phyloP scores from a whole-genome alignment of 2,113 vertebrate species.

The Sturnus vulgaris region DNA sequence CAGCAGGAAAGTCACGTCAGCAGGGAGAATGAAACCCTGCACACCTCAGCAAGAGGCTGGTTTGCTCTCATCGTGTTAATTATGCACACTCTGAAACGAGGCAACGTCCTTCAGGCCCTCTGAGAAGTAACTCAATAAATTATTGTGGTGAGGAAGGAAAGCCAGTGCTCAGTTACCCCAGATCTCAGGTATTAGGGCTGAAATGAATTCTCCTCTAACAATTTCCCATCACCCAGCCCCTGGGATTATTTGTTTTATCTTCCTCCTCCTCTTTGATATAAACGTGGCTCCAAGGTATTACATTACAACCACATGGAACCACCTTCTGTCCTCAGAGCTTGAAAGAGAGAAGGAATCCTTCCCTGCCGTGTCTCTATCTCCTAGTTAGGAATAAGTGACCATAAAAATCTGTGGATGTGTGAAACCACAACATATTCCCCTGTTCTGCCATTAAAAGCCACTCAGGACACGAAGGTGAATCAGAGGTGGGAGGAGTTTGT shows the following conservation, averaged over 20 bases:
- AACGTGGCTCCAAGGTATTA: neutral
- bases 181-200: neutral
- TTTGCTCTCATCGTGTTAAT: neutral
- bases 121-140: neutral
- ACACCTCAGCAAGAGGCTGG: accelerated
- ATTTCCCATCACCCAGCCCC: neutral
- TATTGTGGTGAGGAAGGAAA: neutral
- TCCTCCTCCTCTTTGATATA: neutral
- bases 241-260: neutral
- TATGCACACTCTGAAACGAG: accelerated
- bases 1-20: accelerated
- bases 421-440: constrained; percentile 76
- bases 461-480: constrained; percentile 46
- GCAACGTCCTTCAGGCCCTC: neutral
- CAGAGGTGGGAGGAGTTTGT: constrained; percentile 17
- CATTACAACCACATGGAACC: neutral
- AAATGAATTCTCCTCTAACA: neutral
- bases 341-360: neutral
- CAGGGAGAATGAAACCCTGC: neutral
- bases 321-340: neutral
- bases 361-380: constrained; percentile 65
- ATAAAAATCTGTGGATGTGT: constrained; percentile 73
- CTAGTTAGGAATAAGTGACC: constrained; percentile 66
- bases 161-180: neutral
- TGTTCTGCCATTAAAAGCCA: constrained; percentile 71